These are phyloP conservation scores for Arvicanthis niloticus DNA, from an alignment of 2,113 vertebrate genomes.

Conservation along the genomic window DNA sequence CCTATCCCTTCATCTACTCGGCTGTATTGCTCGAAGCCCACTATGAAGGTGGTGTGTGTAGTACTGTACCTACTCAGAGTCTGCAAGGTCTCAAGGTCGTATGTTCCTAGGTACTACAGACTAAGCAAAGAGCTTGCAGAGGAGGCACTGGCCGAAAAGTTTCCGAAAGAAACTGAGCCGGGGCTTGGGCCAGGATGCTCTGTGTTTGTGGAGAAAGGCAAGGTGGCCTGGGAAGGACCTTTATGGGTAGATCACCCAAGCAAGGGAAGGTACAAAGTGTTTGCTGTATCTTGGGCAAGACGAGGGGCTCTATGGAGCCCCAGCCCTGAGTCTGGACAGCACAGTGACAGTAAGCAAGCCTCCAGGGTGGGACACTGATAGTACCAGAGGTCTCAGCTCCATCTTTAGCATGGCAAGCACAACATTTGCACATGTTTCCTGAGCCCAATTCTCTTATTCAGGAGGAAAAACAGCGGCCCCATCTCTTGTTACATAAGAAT, in stretches of 20 bases:
- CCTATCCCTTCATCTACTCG: not conserved
- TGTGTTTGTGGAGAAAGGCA: not conserved
- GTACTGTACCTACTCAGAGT: not conserved
- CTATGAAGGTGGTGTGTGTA: not conserved
- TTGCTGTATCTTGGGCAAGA: not conserved
- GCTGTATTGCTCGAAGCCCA: not conserved
- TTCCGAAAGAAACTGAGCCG: not conserved
- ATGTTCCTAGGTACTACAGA: not conserved
- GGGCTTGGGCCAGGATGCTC: not conserved
- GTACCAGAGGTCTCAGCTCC: not conserved
- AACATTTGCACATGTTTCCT: too few relatives aligned
- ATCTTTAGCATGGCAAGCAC: not conserved
- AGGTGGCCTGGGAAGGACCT: not conserved
- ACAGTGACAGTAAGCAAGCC: not conserved
- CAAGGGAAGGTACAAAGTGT: not conserved
- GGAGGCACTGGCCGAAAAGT: not conserved
- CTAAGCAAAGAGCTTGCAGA: too few relatives aligned
- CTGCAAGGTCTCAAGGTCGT: not conserved
- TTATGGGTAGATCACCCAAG: not conserved
- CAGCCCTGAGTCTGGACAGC: not conserved
- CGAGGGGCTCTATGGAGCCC: not conserved
- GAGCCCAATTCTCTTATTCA: not conserved
- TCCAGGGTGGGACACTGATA: accelerated
- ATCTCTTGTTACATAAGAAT: not conserved
- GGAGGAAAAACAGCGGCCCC: not conserved